Evolutionary conservation across 1,140 invertebrate genomes (phyloP).

Genomic region (Zelostemma sp.): DNA sequence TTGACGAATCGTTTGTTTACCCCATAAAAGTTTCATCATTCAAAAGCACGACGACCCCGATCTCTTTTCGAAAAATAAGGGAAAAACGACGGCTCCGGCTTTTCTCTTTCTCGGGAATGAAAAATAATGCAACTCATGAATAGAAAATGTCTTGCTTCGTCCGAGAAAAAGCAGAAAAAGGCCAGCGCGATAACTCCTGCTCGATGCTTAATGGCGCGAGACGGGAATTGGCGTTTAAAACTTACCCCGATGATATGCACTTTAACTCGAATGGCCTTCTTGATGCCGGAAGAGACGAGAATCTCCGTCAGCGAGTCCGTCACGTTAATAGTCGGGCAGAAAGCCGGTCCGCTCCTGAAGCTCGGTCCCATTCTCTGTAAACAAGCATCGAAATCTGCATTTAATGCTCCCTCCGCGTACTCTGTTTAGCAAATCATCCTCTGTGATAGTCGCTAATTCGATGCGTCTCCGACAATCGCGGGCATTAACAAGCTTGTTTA

Average conservation of each 20-base stretch:
- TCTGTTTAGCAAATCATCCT: constrained; percentile 11
- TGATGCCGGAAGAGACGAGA: constrained; percentile 89
- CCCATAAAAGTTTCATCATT: too few relatives aligned
- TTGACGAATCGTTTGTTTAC: too few relatives aligned
- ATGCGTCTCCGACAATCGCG: constrained; percentile 10
- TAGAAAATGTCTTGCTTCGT: too few relatives aligned
- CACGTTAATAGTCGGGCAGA: constrained; percentile 94
- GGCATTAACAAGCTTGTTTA: constrained; percentile 25
- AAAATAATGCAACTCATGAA: too few relatives aligned
- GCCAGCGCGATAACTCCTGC: too few relatives aligned
- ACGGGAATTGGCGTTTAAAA: too few relatives aligned
- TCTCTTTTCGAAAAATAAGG: too few relatives aligned
- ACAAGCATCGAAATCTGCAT: constrained; percentile 30
- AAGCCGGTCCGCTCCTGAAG: constrained; percentile 91
- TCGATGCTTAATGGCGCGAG: too few relatives aligned
- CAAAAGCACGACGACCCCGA: too few relatives aligned
- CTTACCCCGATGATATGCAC: constrained; percentile 90
- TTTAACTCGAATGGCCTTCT: constrained; percentile 91
- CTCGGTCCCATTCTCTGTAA: constrained; percentile 88
- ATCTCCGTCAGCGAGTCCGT: constrained; percentile 90
- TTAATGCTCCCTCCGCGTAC: constrained; percentile 10
- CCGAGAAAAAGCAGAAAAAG: too few relatives aligned
- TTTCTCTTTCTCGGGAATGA: too few relatives aligned
- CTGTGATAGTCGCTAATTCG: constrained; percentile 13
- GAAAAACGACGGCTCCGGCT: too few relatives aligned